phyloP scores from a whole-genome alignment of 1,140 invertebrate genomes.

The Calephelis nemesis region DNA sequence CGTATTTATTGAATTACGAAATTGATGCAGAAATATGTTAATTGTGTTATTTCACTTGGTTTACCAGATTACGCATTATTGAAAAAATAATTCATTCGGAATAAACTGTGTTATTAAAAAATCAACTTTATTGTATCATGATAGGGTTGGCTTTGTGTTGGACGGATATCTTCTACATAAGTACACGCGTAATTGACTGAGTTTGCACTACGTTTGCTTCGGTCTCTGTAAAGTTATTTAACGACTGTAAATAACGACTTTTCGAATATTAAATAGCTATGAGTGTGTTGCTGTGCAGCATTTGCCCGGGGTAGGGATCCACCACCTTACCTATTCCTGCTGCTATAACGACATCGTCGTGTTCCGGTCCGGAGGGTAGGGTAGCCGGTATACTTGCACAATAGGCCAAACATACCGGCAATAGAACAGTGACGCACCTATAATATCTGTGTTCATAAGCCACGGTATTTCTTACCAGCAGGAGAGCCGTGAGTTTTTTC shows the following conservation, averaged over 20 bases:
- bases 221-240: slow-evolving; percentile 7
- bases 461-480: too few species aligned
- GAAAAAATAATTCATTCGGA: slow-evolving; percentile 18
- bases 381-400: too few species aligned
- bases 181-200: slow-evolving; percentile 31
- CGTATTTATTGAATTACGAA: slow-evolving; percentile 8
- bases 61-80: slow-evolving; percentile 16
- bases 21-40: slow-evolving; percentile 18
- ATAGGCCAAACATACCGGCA: too few species aligned
- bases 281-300: too few species aligned
- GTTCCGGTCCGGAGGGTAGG: too few species aligned
- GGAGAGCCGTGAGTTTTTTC: too few species aligned
- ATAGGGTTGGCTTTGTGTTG: slow-evolving; percentile 23
- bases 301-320: too few species aligned
- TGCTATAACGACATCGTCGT: too few species aligned
- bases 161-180: slow-evolving; percentile 23
- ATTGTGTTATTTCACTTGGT: slow-evolving; percentile 11
- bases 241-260: slow-evolving; percentile 5
- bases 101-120: not conserved
- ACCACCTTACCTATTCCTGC: too few species aligned
- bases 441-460: too few species aligned
- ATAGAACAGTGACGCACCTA: too few species aligned
- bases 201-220: slow-evolving; percentile 20
- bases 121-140: slow-evolving; percentile 14
- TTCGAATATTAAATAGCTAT: not conserved